Percentiles rank a stretch among this genome's conserved stretches.
Conservation (phyloP, 2,113 vertebrate species). For the Corvus cornix region DNA sequence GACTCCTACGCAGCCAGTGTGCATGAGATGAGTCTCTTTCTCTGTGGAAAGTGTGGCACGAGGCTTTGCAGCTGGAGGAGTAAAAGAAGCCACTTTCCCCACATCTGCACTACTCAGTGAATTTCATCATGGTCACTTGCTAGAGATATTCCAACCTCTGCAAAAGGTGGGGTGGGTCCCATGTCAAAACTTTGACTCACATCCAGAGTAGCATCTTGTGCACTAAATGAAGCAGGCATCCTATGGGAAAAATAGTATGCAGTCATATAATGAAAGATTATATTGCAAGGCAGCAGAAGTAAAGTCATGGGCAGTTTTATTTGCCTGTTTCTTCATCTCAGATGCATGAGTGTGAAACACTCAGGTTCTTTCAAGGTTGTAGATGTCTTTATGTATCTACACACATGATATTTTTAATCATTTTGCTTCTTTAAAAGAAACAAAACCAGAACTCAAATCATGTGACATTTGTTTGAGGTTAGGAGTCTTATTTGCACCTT, state of each 20-base stretch:
- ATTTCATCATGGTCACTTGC: neutral
- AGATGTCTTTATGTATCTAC: neutral
- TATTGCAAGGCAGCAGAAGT: neutral
- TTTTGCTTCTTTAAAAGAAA: neutral
- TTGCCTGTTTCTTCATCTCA: neutral
- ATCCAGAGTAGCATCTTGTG: neutral
- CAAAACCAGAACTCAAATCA: neutral
- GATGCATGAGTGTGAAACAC: neutral
- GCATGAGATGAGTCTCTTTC: neutral
- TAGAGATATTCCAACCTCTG: neutral
- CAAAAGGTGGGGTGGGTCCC: neutral
- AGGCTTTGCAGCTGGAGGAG: conserved; percentile 4
- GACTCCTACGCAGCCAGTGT: neutral
- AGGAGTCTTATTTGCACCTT: neutral
- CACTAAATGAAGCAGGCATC: neutral
- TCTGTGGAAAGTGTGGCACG: neutral
- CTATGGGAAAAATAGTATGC: neutral
- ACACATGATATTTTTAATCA: neutral
- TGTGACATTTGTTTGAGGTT: neutral
- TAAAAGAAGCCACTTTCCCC: neutral
- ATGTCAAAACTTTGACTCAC: neutral
- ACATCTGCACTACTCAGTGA: neutral
- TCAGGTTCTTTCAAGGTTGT: neutral
- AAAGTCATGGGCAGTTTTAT: neutral
- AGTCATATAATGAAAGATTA: neutral